These are phyloP conservation scores for Hermaeophaga mercurialis DNA, from an alignment of 2,888 invertebrate genomes.

Conservation along the genomic window DNA sequence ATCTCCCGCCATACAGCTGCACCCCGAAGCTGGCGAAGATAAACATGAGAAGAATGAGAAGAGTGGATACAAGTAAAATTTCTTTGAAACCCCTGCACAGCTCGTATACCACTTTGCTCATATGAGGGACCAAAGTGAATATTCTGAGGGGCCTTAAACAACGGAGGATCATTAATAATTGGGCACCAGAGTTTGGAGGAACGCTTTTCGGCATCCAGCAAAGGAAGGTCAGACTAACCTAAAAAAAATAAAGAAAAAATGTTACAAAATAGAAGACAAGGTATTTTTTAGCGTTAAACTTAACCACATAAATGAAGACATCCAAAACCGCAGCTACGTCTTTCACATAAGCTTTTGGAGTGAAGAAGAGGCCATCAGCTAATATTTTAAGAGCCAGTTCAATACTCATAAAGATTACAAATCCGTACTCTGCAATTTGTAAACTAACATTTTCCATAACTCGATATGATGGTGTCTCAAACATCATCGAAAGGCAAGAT, in stretches of 20 bases:
- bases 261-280: no score
- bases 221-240: conserved; percentile 94
- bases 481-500: conserved; percentile 99
- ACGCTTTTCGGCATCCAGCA: conserved; percentile 96
- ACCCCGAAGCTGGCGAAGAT: conserved; percentile 99
- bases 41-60: conserved; percentile 96
- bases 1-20: conserved; percentile 93
- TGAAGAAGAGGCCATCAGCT: conserved; percentile 97
- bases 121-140: conserved; percentile 97
- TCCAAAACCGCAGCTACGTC: conserved; percentile 97
- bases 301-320: conserved; percentile 91
- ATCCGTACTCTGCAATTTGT: conserved; percentile 95
- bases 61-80: conserved; percentile 94
- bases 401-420: conserved; percentile 97
- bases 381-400: conserved; percentile 94
- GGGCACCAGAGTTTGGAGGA: conserved; percentile 91
- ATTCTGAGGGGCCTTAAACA: conserved; percentile 96
- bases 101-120: conserved; percentile 99
- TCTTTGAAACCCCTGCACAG: conserved; percentile 98
- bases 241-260: conserved; percentile 38
- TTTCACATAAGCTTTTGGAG: conserved; percentile 97
- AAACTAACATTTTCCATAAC: conserved; percentile 94
- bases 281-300: not conserved
- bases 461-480: conserved; percentile 92
- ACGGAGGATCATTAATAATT: conserved; percentile 93